Conservation (phyloP, 2,797 vertebrate species). For the Lacerta agilis region DNA sequence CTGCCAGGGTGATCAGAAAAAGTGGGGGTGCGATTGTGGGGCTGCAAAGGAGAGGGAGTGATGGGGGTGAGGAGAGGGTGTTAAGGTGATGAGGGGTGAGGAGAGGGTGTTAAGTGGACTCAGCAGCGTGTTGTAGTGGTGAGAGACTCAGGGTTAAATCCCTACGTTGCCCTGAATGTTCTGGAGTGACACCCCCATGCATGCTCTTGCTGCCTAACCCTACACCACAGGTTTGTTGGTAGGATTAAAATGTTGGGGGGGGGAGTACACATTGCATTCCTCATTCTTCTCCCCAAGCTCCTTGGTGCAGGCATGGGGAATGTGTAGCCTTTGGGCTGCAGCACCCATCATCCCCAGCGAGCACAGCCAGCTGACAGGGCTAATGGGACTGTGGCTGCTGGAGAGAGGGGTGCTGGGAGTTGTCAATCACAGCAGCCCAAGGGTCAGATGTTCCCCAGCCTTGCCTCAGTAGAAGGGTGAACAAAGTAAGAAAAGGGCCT, state of each 20-base stretch:
- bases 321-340: not conserved
- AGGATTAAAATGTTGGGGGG: not conserved
- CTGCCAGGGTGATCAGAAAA: not conserved
- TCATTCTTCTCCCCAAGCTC: not conserved
- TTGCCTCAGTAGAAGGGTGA: too few relatives aligned
- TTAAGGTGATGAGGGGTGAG: too few relatives aligned
- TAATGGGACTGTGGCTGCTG: too few relatives aligned
- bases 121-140: not conserved
- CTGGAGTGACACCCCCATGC: not conserved
- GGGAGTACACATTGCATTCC: rapidly evolving
- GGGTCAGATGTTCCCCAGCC: too few relatives aligned
- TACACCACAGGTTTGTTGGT: not conserved
- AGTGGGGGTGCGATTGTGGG: too few relatives aligned
- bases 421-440: not conserved
- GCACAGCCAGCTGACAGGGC: not conserved
- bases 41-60: not conserved
- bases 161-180: not conserved
- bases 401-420: not conserved
- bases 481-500: too few relatives aligned
- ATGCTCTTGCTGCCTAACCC: not conserved
- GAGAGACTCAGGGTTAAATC: not conserved
- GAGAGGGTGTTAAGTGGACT: not conserved
- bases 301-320: not conserved
- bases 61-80: not conserved
- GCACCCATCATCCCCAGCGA: not conserved